Evolutionary conservation across 2,888 invertebrate species (phyloP).

Genomic region (Pristionchus exspectatus): DNA sequence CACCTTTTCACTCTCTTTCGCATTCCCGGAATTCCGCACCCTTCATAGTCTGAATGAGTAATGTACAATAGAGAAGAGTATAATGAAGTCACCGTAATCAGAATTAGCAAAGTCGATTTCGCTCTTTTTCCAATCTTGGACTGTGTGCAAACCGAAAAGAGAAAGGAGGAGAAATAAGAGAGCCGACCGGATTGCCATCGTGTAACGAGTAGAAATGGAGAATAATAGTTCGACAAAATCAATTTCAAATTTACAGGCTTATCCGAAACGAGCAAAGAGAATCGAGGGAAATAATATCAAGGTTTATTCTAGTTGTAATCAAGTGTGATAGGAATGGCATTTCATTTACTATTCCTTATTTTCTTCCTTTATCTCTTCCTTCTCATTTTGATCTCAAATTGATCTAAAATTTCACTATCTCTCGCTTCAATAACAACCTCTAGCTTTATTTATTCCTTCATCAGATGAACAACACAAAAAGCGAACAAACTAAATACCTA

Average conservation of each 20-base stretch:
- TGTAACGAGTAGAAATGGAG: not conserved
- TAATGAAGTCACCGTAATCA: not conserved
- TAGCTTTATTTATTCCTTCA: constrained; percentile 15
- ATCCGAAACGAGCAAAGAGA: not conserved
- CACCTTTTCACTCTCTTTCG: constrained; percentile 9
- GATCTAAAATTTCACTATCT: too few species aligned
- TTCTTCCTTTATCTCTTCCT: not conserved
- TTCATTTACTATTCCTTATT: not conserved
- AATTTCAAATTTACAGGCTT: not conserved
- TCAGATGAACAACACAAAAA: constrained; percentile 48
- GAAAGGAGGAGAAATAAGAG: not conserved
- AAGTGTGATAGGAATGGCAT: not conserved
- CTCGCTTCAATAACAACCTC: too few species aligned
- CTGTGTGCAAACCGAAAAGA: not conserved
- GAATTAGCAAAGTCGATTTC: not conserved
- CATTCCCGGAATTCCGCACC: not conserved
- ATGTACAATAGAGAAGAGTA: not conserved
- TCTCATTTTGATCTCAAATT: too few species aligned
- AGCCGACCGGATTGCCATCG: not conserved
- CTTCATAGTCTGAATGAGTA: not conserved
- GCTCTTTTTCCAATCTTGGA: not conserved
- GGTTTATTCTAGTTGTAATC: constrained; percentile 15
- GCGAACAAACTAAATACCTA: constrained; percentile 2
- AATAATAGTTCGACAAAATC: not conserved
- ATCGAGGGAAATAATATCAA: not conserved